These are phyloP conservation scores for Tholera decimalis DNA, from an alignment of 2,888 invertebrate genomes.

Conservation along the genomic window DNA sequence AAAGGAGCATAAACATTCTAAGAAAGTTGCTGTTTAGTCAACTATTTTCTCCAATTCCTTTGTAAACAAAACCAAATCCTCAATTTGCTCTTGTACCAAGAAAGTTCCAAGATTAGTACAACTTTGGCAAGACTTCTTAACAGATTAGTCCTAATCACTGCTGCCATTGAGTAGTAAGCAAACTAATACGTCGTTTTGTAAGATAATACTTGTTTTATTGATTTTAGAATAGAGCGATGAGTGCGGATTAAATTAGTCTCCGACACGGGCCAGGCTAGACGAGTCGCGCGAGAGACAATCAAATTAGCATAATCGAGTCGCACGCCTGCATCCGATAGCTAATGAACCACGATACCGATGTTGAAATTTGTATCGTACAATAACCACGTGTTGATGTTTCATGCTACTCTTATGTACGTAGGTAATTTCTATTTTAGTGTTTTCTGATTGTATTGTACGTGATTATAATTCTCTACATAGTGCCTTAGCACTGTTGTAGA, in stretches of 20 bases:
- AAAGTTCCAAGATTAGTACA: conserved; percentile 45
- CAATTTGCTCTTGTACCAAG: conserved; percentile 25
- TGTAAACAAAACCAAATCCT: conserved; percentile 43
- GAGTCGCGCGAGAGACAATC: conserved; percentile 56
- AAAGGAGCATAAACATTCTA: conserved; percentile 41
- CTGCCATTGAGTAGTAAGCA: conserved; percentile 27
- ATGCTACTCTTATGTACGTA: conserved; percentile 24
- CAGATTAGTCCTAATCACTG: conserved; percentile 44
- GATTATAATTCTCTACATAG: background rate
- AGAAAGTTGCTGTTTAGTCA: conserved; percentile 31
- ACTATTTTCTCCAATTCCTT: conserved; percentile 41
- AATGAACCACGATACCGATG: conserved; percentile 58
- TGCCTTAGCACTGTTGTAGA: background rate
- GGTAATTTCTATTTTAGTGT: conserved; percentile 14
- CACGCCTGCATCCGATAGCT: conserved; percentile 57
- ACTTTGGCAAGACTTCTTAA: conserved; percentile 34
- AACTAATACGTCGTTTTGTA: conserved; percentile 31
- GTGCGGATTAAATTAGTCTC: conserved; percentile 50
- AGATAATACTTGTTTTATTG: conserved; percentile 45
- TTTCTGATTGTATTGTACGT: background rate
- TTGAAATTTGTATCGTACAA: conserved; percentile 47
- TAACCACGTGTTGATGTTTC: conserved; percentile 41
- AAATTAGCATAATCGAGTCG: conserved; percentile 65
- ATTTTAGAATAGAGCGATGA: conserved; percentile 43
- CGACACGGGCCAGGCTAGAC: conserved; percentile 48